Evolutionary conservation across 2,797 vertebrate species (phyloP), one percentile per base, ranked within the genome.

Genomic region (Leontocebus nigricollis): DNA sequence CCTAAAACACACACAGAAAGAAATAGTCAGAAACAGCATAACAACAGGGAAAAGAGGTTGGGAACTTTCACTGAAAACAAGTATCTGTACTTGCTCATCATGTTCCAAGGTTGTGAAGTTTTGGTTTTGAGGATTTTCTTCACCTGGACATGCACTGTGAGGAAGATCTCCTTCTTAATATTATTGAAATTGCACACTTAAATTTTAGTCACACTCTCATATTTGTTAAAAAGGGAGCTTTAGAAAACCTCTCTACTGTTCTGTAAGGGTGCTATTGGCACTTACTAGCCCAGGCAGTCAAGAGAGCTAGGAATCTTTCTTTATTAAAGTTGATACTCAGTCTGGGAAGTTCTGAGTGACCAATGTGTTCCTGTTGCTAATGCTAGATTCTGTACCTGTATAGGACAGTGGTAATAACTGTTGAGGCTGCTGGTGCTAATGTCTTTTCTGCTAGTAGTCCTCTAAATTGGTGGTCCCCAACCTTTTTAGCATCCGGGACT

Each of bases 91-190:
- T 85, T 86, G 46, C 57, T 88, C 19, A 67, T 81, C 17, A 39
- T 76, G 26, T 67, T 95, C 67, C 87, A 55, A 82, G 81, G 33
- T 55, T 88, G 2, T 89, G 39, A 80, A 96, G 19, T 86, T 90
- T 96, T 90, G 50, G 17, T 93, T 85, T 96, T 85, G 59, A 80
- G 76, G 30, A 90, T 70, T 80, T 93, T 80, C 33, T 61, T 96
- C 33, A 72, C 46, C 67, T 75, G 44, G 67, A 52, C n/a, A 72
- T 55, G 48, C 0, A 44, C 19, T 84, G 44, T 83, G 50, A 59
- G 36, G 50, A 52, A 85, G 19, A n/a, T 72, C 61, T 67, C 57
- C 30, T 72, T 88, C 30, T 73, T 79, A 89, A 26, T 95, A 50
- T 84, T 85, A 84, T 64, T 79, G 64, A 75, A 93, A 4, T 93